Evolutionary conservation across 1,140 invertebrate genomes (phyloP), one percentile per base, ranked within the genome.

Genomic region (Conus ventricosus): DNA sequence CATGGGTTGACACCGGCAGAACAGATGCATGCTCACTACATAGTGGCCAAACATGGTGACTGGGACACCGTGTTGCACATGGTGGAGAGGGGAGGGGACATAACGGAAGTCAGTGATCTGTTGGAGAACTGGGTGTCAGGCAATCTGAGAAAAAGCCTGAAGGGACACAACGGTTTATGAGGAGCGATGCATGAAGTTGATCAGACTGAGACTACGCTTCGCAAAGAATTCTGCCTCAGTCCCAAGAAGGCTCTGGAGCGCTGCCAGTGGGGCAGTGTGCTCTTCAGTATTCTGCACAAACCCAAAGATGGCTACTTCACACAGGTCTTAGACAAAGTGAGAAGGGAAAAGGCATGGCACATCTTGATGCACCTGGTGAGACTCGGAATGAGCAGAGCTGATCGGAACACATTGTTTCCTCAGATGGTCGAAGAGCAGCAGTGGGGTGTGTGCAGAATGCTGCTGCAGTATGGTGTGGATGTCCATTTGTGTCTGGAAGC

Each of bases 391-490:
- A 39, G 39, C 76, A 15, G 23, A 27, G 27, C 6, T 13, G n/a
- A 27, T 0, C n/a, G 76, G 15, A 27, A 78, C 76, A 39, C 25
- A 5, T 25, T 78, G n/a, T 78, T 78, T 15, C 27, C 27, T 0
- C n/a, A 78, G 25, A 78, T 78, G 25, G 76, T 78, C 25, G 51
- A 25, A 39, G 6, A 39, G 27, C n/a, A 39, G 76, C 76, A 78
- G 76, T 78, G 76, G 76, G 76, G 25, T 39, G 76, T 78, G 76
- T 39, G 76, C 76, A 78, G 76, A 78, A 27, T 0, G 76, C 25
- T 78, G 76, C 76, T 78, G 25, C n/a, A 78, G 11, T 25, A 39
- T 8, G 76, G 76, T 39, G n/a, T 78, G 5, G 25, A 27, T 13
- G 76, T 39, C 25, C 11, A 78, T n/a, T 78, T 39, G 25, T 78